Evolutionary conservation across 2,888 invertebrate species (phyloP).

Genomic region (Arge pagana): DNA sequence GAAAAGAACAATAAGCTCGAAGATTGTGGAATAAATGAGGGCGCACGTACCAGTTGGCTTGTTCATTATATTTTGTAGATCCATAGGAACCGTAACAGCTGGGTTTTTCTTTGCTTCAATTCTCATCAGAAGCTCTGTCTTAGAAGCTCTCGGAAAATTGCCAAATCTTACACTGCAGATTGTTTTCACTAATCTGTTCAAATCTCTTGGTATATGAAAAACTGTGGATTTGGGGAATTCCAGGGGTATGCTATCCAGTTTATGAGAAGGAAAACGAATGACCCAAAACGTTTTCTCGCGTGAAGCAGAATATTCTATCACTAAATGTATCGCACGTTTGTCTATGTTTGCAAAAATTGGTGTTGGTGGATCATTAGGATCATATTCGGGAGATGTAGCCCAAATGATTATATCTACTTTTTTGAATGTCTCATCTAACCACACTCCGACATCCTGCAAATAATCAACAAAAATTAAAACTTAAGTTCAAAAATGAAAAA

Average conservation of each 20-base stretch:
- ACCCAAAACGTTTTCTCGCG: slow-evolving; percentile 46
- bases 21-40: not conserved
- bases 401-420: slow-evolving; percentile 47
- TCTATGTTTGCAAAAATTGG: slow-evolving; percentile 46
- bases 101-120: not conserved
- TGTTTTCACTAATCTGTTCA: slow-evolving; percentile 46
- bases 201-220: slow-evolving; percentile 46
- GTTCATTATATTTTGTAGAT: too few species aligned
- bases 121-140: not conserved
- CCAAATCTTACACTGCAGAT: slow-evolving; percentile 42
- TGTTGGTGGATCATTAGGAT: slow-evolving; percentile 32
- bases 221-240: slow-evolving; percentile 47
- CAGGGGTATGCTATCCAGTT: slow-evolving; percentile 45
- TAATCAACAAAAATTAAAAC: not conserved
- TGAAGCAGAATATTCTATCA: slow-evolving; percentile 44
- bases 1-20: too few species aligned
- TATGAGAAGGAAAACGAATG: slow-evolving; percentile 51
- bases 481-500: not conserved
- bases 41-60: not conserved
- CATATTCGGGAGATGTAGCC: slow-evolving; percentile 46
- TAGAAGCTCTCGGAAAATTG: slow-evolving; percentile 37
- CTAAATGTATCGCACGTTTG: slow-evolving; percentile 42
- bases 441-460: slow-evolving; percentile 47
- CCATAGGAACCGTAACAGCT: too few species aligned
- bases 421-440: slow-evolving; percentile 50